Conservation (phyloP, 64 coral and sea anemone genomes). For the Hydrozoanthus tunicans region DNA sequence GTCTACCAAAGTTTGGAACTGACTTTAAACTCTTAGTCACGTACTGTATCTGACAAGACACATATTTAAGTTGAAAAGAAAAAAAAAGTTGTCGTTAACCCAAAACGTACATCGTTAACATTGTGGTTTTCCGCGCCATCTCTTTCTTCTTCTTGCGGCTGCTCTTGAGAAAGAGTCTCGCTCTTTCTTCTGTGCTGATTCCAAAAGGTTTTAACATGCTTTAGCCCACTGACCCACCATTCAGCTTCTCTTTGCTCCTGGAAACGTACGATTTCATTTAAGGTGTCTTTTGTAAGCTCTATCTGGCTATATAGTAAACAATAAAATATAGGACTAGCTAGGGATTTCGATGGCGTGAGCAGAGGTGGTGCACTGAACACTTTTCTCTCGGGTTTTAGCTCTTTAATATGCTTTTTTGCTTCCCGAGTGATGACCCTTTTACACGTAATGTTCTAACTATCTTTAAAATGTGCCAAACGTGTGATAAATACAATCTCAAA, state of each 20-base stretch:
- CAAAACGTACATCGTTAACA: constrained; percentile 32
- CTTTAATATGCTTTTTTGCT: too few species aligned
- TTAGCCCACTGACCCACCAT: constrained; percentile 25
- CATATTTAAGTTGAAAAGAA: not conserved
- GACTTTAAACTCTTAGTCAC: too few species aligned
- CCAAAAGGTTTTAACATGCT: constrained; percentile 25
- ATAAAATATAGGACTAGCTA: not conserved
- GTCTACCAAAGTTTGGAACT: too few species aligned
- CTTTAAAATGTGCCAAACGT: too few species aligned
- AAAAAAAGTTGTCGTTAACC: not conserved
- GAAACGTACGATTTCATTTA: not conserved
- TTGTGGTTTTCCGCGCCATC: not conserved
- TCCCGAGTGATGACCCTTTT: too few species aligned
- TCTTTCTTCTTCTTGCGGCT: not conserved
- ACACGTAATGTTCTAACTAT: too few species aligned
- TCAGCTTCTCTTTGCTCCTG: constrained; percentile 16
- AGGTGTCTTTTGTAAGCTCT: not conserved
- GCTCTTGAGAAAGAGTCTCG: not conserved
- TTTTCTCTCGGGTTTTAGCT: too few species aligned
- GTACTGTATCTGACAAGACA: too few species aligned
- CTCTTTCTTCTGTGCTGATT: not conserved
- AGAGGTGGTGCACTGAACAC: too few species aligned
- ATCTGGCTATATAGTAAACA: not conserved
- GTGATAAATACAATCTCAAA: too few species aligned
- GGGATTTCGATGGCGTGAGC: too few species aligned